Evolutionary conservation across 2,888 invertebrate genomes (phyloP).

Genomic region (Temnothorax rugatulus): DNA sequence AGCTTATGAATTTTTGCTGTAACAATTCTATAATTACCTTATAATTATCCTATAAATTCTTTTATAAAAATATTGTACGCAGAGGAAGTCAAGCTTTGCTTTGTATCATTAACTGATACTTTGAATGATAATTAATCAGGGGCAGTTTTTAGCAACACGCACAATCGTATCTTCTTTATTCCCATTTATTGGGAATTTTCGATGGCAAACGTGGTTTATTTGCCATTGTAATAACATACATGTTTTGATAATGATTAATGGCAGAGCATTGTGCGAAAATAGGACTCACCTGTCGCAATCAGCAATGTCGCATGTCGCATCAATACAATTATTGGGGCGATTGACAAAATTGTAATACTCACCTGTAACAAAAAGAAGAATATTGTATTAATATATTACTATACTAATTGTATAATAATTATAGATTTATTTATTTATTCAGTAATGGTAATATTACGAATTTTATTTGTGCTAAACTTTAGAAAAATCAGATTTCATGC

Average conservation of each 20-base stretch:
- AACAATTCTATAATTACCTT: neutral
- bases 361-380: constrained; percentile 78
- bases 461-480: neutral
- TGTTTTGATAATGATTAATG: constrained; percentile 43
- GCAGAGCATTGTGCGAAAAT: constrained; percentile 69
- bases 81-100: constrained; percentile 69
- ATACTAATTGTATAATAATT: neutral
- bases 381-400: neutral
- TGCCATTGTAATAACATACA: constrained; percentile 29
- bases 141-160: neutral
- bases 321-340: constrained; percentile 36
- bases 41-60: neutral
- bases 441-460: neutral
- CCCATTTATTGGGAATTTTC: constrained; percentile 12
- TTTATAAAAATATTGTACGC: neutral
- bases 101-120: neutral
- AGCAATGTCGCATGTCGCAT: constrained; percentile 55
- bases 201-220: constrained; percentile 29
- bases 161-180: neutral
- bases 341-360: constrained; percentile 73
- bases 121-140: constrained; percentile 3
- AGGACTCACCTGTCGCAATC: constrained; percentile 72
- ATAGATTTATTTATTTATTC: neutral
- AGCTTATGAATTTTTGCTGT: neutral
- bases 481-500: neutral